phyloP scores from a whole-genome alignment of 1,140 invertebrate species.

The Dolichoris vasculosae region DNA sequence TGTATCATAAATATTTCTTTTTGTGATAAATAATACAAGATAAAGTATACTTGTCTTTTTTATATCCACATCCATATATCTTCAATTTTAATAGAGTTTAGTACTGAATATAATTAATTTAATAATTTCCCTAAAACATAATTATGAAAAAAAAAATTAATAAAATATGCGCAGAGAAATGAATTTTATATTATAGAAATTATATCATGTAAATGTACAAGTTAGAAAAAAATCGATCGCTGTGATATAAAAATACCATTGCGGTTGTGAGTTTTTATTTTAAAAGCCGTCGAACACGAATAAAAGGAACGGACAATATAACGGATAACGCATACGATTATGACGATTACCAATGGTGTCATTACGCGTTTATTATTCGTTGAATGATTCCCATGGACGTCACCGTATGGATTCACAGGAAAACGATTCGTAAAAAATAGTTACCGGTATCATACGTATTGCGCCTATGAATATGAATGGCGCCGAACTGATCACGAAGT shows the following conservation, averaged over 20 bases:
- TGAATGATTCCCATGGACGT: not conserved
- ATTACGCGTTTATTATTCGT: conserved; percentile 18
- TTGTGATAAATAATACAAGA: conserved; percentile 4
- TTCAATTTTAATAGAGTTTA: not conserved
- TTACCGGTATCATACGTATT: not conserved
- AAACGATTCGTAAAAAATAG: not conserved
- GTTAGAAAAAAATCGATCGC: not conserved
- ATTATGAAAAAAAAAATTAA: not conserved
- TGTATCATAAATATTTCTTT: conserved; percentile 34
- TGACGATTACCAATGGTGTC: not conserved
- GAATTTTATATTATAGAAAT: not conserved
- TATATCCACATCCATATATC: not conserved
- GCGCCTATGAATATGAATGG: not conserved
- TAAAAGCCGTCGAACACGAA: not conserved
- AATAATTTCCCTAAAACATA: not conserved
- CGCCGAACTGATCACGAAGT: not conserved
- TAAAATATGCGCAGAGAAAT: not conserved
- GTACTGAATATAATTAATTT: not conserved
- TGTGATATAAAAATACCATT: not conserved
- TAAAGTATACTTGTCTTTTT: conserved; percentile 15
- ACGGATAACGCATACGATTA: not conserved
- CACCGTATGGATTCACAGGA: not conserved
- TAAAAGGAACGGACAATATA: not conserved
- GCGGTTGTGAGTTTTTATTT: not conserved
- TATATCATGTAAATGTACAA: not conserved